Evolutionary conservation across 2,888 invertebrate genomes (phyloP), one percentile per base, ranked within the genome.

Genomic region (Drosophila mimetica): DNA sequence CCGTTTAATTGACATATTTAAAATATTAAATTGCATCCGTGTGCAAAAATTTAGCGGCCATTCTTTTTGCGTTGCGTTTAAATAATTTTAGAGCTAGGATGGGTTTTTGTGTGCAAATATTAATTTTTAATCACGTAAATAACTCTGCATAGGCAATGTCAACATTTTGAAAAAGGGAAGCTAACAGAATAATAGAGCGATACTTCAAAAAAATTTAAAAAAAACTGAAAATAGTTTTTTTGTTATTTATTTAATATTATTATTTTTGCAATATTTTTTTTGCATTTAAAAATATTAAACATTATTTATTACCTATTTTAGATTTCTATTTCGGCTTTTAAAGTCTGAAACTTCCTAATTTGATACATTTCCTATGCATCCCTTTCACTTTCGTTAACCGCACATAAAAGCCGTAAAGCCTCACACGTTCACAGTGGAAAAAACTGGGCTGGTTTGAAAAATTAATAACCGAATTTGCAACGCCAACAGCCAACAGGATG

Each of bases 1-100:
- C 42, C 76, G 54, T 75, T 84, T 84, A 84, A 84, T 84, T 88
- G 88, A 83, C 85, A 88, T 86, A 85, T 85, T 85, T 79, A 86
- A 85, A 81, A 84, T 88, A 85, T 85, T 84, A 88, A 81, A 86
- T 75, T 79, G 81, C 88, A 86, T 84, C 82, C 81, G 87, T 74
- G 72, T 70, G 75, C 81, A 66, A 39, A 75, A 73, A 71, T 72
- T 51, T 47, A 66, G 58, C 9, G 22, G 8, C 8, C 57, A 37
- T 55, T 41, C 34, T 48, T 30, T 30, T 51, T 34, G 22, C 41
- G 36, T 13, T 8, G 47, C 14, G 18, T 52, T 64, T 55, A 39
- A 44, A 46, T 48, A 14, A 30, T 14, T 59, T 50, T 57, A 57
- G 46, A 28, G 20, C 42, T 30, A 32, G 44, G 30, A 30, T 46